These are phyloP conservation scores for Sylvia borin DNA, from an alignment of 2,797 vertebrate genomes.

Conservation along the genomic window DNA sequence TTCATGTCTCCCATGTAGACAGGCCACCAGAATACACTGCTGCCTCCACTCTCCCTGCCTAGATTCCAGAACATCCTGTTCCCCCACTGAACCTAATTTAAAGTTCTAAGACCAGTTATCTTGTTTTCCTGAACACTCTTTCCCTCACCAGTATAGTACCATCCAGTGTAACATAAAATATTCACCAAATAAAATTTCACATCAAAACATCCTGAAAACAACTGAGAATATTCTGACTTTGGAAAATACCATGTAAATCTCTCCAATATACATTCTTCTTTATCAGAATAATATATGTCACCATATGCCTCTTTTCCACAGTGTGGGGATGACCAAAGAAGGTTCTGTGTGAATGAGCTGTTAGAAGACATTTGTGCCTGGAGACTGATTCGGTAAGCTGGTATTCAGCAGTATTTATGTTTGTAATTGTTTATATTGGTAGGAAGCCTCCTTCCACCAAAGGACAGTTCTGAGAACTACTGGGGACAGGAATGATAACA, in stretches of 20 bases:
- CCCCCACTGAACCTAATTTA: background rate
- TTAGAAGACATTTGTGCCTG: slow-evolving; percentile 58
- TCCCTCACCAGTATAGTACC: too few relatives aligned
- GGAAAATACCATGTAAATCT: slow-evolving; percentile 19
- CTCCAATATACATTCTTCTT: background rate
- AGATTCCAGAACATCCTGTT: background rate
- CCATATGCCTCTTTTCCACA: slow-evolving; percentile 34
- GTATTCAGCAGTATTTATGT: background rate
- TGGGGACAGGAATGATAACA: background rate
- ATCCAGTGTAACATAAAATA: background rate
- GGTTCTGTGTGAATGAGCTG: slow-evolving; percentile 60
- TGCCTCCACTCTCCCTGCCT: background rate
- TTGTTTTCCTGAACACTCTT: background rate
- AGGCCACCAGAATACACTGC: background rate
- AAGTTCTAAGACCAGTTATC: background rate
- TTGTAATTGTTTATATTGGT: background rate
- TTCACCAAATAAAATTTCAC: background rate
- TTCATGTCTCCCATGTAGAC: background rate
- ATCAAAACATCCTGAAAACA: rapidly evolving
- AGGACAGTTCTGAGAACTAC: background rate
- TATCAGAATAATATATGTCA: background rate
- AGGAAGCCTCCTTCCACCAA: background rate
- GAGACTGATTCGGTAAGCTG: slow-evolving; percentile 67
- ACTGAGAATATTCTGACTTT: background rate
- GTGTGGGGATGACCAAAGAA: slow-evolving; percentile 68